phyloP scores from a whole-genome alignment of 2,113 vertebrate species.

The Cairina moschata region DNA sequence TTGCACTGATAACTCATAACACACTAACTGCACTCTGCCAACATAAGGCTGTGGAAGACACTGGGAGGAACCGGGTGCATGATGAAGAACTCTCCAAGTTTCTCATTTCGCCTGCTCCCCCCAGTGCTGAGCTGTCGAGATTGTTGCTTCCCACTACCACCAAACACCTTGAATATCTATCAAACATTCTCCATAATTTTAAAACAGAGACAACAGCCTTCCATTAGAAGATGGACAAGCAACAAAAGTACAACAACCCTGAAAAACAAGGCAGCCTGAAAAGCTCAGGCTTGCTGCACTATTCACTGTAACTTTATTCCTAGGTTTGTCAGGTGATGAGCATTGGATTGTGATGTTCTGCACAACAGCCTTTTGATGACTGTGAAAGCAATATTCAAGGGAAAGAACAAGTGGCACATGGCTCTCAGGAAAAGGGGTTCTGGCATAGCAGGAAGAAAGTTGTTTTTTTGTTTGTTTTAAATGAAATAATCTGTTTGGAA shows the following conservation, averaged over 20 bases:
- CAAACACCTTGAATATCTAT: neutral
- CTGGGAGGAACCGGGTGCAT: neutral
- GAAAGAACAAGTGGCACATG: accelerated
- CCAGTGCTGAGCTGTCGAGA: accelerated
- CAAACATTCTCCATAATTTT: neutral
- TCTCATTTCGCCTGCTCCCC: neutral
- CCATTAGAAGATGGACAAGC: neutral
- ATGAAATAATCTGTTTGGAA: neutral
- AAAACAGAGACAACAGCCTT: neutral
- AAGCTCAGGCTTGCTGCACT: neutral
- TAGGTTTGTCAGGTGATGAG: neutral
- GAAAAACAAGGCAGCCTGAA: neutral
- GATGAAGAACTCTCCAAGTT: neutral
- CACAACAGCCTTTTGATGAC: accelerated
- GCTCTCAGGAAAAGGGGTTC: neutral
- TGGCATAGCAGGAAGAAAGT: neutral
- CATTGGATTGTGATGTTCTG: neutral
- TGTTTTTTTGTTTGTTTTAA: neutral
- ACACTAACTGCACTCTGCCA: neutral
- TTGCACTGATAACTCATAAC: neutral
- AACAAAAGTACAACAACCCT: neutral
- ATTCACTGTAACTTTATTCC: neutral
- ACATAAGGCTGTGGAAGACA: neutral
- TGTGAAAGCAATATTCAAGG: neutral
- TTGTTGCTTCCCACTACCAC: neutral